Evolutionary conservation across 1,140 invertebrate genomes (phyloP).

Genomic region (Drosophila murphyi): DNA sequence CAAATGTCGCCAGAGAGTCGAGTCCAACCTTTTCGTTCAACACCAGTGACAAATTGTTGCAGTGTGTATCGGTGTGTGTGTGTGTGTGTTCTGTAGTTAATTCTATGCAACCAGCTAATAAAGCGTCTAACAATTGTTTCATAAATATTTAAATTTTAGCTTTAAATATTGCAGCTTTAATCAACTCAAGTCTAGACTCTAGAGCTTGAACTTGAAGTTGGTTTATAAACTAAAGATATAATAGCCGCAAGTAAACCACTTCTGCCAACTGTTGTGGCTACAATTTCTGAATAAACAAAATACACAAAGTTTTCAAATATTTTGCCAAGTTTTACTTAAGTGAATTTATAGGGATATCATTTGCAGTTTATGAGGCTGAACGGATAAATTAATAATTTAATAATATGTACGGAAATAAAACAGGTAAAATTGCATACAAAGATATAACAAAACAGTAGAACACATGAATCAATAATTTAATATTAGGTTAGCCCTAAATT

Average conservation of each 20-base stretch:
- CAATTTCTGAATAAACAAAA: slow-evolving; percentile 1
- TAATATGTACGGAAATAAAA: neutral
- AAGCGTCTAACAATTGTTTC: slow-evolving; percentile 37
- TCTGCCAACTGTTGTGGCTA: neutral
- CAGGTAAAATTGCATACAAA: neutral
- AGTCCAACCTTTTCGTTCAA: slow-evolving; percentile 45
- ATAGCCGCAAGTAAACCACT: slow-evolving; percentile 6
- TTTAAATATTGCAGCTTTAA: neutral
- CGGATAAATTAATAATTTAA: neutral
- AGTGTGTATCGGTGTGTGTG: slow-evolving; percentile 20
- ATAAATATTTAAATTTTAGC: slow-evolving; percentile 20
- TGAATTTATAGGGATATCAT: slow-evolving; percentile 13
- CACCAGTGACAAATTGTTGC: slow-evolving; percentile 58
- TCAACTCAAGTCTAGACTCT: neutral
- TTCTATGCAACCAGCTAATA: slow-evolving; percentile 62
- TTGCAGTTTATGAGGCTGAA: neutral
- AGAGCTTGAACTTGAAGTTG: slow-evolving; percentile 2
- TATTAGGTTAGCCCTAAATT: neutral
- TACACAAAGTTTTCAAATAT: slow-evolving; percentile 4
- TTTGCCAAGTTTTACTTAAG: slow-evolving; percentile 3
- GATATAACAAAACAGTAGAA: too few species aligned
- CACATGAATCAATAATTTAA: neutral
- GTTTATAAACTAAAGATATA: neutral
- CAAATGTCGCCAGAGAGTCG: slow-evolving; percentile 76
- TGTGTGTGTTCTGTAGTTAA: slow-evolving; percentile 48